phyloP scores from a whole-genome alignment of 1,140 invertebrate species.

The Hydropsyche tenuis region DNA sequence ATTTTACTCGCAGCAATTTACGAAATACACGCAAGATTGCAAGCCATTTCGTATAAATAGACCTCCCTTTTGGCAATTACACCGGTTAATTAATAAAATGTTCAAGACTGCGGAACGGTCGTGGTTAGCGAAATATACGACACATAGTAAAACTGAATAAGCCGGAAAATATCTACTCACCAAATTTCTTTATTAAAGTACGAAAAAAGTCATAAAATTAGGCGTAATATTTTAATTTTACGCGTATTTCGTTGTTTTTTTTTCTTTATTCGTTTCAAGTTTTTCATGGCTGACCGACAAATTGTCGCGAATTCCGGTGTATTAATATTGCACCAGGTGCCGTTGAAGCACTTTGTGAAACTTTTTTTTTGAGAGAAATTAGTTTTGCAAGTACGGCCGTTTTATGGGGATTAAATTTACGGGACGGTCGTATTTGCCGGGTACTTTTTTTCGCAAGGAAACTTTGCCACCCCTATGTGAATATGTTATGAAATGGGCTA shows the following conservation, averaged over 20 bases:
- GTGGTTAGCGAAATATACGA: slow-evolving; percentile 25
- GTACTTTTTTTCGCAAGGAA: slow-evolving; percentile 18
- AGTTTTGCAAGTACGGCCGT: slow-evolving; percentile 33
- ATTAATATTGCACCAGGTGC: slow-evolving; percentile 37
- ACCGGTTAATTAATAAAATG: slow-evolving; percentile 29
- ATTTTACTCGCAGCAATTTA: slow-evolving; percentile 8
- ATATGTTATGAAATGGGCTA: slow-evolving; percentile 31
- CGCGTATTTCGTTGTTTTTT: too few species aligned
- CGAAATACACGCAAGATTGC: slow-evolving; percentile 22
- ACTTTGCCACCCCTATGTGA: slow-evolving; percentile 33
- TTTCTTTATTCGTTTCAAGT: background rate
- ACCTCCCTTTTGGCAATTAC: slow-evolving; percentile 28
- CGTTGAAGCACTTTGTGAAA: slow-evolving; percentile 19
- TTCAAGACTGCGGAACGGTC: slow-evolving; percentile 21
- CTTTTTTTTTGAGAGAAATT: slow-evolving; percentile 30
- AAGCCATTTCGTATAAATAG: slow-evolving; percentile 20
- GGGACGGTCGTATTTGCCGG: slow-evolving; percentile 30
- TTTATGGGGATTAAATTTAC: slow-evolving; percentile 38
- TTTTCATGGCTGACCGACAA: background rate
- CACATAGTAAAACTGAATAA: slow-evolving; percentile 8
- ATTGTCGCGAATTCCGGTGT: slow-evolving; percentile 17
- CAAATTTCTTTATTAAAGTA: too few species aligned
- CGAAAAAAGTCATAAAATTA: too few species aligned
- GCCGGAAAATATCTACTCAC: background rate
- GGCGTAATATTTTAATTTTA: too few species aligned